Percentiles rank a stretch among this genome's conserved stretches.
Evolutionary conservation across 2,888 invertebrate species (phyloP).

Genomic region (Rotaria macrura): DNA sequence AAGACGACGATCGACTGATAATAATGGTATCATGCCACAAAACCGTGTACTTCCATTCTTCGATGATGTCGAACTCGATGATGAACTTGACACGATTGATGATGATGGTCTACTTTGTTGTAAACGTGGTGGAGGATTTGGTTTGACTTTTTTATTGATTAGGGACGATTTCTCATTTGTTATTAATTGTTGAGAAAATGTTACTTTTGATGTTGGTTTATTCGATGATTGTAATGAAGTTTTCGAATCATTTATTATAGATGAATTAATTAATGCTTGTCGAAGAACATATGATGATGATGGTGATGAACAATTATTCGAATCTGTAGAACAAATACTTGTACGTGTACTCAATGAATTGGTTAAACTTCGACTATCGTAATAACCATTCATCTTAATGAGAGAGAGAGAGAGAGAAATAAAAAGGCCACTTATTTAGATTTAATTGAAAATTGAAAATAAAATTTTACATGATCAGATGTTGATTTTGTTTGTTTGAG

Average conservation of each 20-base stretch:
- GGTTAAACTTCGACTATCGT: neutral
- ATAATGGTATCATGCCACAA: neutral
- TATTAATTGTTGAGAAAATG: conserved; percentile 2
- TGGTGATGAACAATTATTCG: neutral
- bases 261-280: neutral
- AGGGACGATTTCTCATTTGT: neutral
- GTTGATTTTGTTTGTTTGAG: neutral
- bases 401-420: neutral
- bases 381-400: neutral
- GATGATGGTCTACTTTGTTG: conserved; percentile 5
- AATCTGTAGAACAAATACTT: conserved; percentile 10
- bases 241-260: neutral
- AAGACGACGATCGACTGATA: neutral
- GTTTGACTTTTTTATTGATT: neutral
- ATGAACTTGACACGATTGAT: neutral
- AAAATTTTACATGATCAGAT: neutral
- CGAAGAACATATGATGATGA: neutral
- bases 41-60: neutral
- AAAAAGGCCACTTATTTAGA: too few species aligned
- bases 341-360: neutral
- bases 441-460: too few species aligned
- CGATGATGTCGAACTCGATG: neutral
- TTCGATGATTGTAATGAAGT: neutral
- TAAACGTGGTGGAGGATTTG: neutral
- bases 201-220: neutral